Conservation (phyloP, 2,888 invertebrate species). For the Lasius fuliginosus region DNA sequence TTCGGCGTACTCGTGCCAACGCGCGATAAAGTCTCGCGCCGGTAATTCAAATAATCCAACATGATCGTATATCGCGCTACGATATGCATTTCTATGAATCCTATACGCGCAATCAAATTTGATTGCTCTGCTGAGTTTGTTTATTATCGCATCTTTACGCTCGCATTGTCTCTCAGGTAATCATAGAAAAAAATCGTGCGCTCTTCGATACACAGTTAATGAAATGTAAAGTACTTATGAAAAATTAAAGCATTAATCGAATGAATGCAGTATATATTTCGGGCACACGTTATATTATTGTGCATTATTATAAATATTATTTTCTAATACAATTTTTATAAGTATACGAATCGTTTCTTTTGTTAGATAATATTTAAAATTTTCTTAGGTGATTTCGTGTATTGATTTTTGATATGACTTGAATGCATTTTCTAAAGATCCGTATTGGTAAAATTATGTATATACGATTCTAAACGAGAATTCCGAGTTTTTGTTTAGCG, state of each 20-base stretch:
- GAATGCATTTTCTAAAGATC: not conserved
- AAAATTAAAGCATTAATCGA: not conserved
- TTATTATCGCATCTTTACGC: conserved; percentile 1
- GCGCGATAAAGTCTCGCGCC: conserved; percentile 42
- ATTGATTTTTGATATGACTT: too few species aligned
- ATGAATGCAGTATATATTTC: not conserved
- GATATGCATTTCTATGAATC: conserved; percentile 24
- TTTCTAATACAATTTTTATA: too few species aligned
- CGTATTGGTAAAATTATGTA: not conserved
- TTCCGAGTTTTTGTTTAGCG: not conserved
- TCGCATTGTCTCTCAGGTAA: conserved; percentile 1
- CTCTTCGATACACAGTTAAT: not conserved
- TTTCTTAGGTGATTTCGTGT: too few species aligned
- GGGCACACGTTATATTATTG: too few species aligned
- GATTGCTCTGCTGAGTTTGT: conserved; percentile 3
- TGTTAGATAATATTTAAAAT: too few species aligned
- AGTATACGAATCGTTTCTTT: too few species aligned
- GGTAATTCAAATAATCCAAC: conserved; percentile 49
- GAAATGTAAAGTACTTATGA: not conserved
- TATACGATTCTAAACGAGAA: not conserved
- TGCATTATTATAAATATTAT: too few species aligned
- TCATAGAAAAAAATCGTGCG: not conserved
- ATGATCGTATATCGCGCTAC: conserved; percentile 26
- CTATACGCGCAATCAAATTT: conserved; percentile 7
- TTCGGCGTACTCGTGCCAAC: conserved; percentile 46